Conservation (phyloP, 2,797 vertebrate species). For the Bovichtus variegatus region DNA sequence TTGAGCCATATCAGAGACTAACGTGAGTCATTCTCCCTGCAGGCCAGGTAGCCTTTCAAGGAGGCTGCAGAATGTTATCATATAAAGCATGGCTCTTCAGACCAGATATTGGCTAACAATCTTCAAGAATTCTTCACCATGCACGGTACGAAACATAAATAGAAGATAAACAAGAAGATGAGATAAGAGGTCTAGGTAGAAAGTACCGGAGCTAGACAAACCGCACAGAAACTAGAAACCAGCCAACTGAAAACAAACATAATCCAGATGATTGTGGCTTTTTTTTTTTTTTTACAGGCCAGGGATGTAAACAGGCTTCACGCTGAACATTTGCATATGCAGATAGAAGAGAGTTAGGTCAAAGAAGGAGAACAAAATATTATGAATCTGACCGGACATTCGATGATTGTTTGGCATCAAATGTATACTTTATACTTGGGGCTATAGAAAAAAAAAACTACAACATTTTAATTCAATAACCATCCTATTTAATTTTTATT, state of each 20-base stretch:
- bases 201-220: not conserved
- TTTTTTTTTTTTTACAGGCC: too few relatives aligned
- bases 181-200: not conserved
- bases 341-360: not conserved
- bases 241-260: not conserved
- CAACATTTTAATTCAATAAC: too few relatives aligned
- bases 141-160: too few relatives aligned
- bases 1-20: slow-evolving; percentile 31
- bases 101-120: not conserved
- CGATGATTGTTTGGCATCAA: too few relatives aligned
- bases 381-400: too few relatives aligned
- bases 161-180: not conserved
- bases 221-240: not conserved
- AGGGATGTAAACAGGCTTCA: not conserved
- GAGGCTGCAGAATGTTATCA: not conserved
- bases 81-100: not conserved
- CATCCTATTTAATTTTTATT: too few relatives aligned
- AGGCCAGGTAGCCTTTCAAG: not conserved
- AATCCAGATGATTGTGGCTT: not conserved
- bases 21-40: slow-evolving; percentile 24
- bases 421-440: too few relatives aligned
- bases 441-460: too few relatives aligned
- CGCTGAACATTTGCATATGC: not conserved
- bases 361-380: too few relatives aligned
- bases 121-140: not conserved